Conservation (phyloP, 1,140 invertebrate species). For the Euwallacea similis region DNA sequence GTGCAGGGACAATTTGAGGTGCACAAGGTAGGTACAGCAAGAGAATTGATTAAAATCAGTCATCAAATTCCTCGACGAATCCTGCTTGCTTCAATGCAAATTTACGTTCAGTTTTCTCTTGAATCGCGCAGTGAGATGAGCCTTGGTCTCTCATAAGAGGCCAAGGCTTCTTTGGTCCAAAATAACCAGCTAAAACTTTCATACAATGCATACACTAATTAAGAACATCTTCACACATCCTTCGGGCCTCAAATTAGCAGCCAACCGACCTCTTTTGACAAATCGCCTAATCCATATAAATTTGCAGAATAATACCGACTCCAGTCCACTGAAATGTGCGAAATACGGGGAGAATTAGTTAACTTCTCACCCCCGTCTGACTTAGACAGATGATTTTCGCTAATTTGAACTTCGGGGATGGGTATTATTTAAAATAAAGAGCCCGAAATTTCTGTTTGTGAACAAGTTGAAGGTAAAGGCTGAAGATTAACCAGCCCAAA, state of each 20-base stretch:
- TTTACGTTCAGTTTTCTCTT: too few relatives aligned
- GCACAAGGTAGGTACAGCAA: too few relatives aligned
- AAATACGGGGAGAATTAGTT: constrained; percentile 33
- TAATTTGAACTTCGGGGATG: constrained; percentile 23
- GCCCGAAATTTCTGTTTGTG: constrained; percentile 19
- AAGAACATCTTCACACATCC: not conserved
- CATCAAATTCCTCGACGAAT: too few relatives aligned
- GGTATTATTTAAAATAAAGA: constrained; percentile 34
- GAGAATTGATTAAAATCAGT: too few relatives aligned
- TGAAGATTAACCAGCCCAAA: constrained; percentile 6
- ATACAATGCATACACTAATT: too few relatives aligned
- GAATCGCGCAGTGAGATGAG: too few relatives aligned
- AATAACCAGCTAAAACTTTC: too few relatives aligned
- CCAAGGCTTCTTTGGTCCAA: too few relatives aligned
- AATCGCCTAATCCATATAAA: constrained; percentile 25
- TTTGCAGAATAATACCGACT: constrained; percentile 28
- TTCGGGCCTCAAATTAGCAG: not conserved
- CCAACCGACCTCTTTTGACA: constrained; percentile 21
- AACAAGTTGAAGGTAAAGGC: constrained; percentile 15
- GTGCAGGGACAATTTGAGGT: too few relatives aligned
- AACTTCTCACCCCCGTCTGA: constrained; percentile 28
- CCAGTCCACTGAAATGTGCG: constrained; percentile 21
- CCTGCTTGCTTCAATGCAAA: too few relatives aligned
- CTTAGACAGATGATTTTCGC: constrained; percentile 32
- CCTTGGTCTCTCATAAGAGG: too few relatives aligned